Base-by-base conservation (phyloP, 1,140 invertebrate species). In the Drosophila subobscura region DNA sequence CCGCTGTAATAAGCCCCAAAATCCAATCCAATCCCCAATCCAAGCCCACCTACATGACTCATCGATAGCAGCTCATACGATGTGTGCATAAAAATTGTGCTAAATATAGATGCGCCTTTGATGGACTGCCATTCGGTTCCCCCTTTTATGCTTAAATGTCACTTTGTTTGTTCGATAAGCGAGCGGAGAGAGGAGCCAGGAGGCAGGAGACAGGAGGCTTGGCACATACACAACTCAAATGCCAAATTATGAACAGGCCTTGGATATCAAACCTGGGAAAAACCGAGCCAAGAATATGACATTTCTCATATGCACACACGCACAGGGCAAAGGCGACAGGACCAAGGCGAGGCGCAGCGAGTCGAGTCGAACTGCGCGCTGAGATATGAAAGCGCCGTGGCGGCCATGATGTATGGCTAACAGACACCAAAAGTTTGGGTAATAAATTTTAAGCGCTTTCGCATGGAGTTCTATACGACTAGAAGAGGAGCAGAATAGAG, bases 361-460 rank as follows among this genome's bases (percentile, higher is more conserved):
- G 54, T 44, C 16, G 57, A 52, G 37, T 37, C 40, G 47, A 61
- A 72, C 61, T 72, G 52, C 71, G 52, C 64, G 50, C 59, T 67
- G 51, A 77, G 67, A 80, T 80, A 86, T 76, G 77, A 63, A 66
- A 51, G 63, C 68, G 23, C 33, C 33, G 3, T 37, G 33, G 59
- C 49, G 57, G 55, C 29, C 70, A 77, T 81, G 83, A 88, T 86
- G 77, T 76, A 86, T 81, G 77, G 81, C 77, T 49, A 78, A 88
- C 74, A 86, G 81, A 71, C 77, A 78, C 73, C 73, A 61, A 86
- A 86, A 86, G 54, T 81, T 86, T 70, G 74, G 83, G 83, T 72
- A 86, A 86, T 86, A 86, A 86, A 86, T 86, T 83, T 88, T 86
- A 79, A 88, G 66, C 83, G 75, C 77, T 83, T 88, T 78, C 52